Evolutionary conservation across 2,888 invertebrate genomes (phyloP).

Genomic region (Drosophila gaucha): DNA sequence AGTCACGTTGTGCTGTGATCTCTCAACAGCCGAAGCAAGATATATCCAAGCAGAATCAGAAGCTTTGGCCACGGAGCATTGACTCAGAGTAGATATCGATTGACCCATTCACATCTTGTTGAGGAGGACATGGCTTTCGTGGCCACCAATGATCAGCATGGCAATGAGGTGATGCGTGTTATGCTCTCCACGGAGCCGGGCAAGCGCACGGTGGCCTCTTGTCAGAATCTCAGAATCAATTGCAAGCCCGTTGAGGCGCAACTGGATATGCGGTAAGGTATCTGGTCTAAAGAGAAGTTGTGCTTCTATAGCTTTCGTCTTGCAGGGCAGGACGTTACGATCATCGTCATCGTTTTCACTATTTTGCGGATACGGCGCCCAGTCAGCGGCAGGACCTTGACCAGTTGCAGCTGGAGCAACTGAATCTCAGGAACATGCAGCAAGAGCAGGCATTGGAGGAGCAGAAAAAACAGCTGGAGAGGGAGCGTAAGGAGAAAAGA

Average conservation of each 20-base stretch:
- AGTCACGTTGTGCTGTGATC: slow-evolving; percentile 5
- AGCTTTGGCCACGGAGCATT: neutral
- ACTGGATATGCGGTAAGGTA: slow-evolving; percentile 18
- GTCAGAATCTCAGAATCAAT: slow-evolving; percentile 42
- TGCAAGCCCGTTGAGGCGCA: slow-evolving; percentile 1
- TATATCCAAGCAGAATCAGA: neutral
- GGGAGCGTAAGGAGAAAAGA: neutral
- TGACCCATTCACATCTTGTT: no score
- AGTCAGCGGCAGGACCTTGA: neutral
- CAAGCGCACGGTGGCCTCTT: slow-evolving; percentile 27
- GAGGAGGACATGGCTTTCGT: slow-evolving; percentile 39
- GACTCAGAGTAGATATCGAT: no score
- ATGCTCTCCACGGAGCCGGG: slow-evolving; percentile 35
- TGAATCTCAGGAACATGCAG: no score
- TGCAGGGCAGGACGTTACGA: slow-evolving; percentile 35
- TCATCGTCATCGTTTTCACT: slow-evolving; percentile 34
- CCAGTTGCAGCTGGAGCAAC: neutral
- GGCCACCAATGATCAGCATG: slow-evolving; percentile 40
- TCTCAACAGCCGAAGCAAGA: neutral
- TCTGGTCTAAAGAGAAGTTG: no score
- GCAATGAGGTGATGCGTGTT: slow-evolving; percentile 39
- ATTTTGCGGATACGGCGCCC: slow-evolving; percentile 9
- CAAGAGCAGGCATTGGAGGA: neutral
- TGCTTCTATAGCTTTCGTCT: neutral
- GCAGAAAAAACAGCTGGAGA: no score